Evolutionary conservation across 2,888 invertebrate species (phyloP).

Genomic region (Acleris cristana): DNA sequence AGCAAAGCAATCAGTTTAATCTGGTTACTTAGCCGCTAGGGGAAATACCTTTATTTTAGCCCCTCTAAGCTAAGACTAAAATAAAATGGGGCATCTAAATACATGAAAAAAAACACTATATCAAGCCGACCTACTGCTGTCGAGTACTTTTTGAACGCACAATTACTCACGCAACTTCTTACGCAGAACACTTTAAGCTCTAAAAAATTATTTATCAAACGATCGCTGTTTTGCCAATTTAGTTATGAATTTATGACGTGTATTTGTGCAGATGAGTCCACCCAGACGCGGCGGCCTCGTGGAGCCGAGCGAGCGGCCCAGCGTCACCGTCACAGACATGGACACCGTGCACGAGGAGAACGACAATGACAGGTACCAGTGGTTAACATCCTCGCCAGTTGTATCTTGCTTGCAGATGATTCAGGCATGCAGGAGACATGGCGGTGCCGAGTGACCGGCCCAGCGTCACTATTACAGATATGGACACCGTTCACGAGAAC

Average conservation of each 20-base stretch:
- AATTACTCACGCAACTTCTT: no score
- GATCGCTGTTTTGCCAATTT: background rate
- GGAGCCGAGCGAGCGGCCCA: constrained; percentile 68
- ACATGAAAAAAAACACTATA: no score
- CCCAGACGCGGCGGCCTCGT: constrained; percentile 64
- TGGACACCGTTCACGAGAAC: constrained; percentile 80
- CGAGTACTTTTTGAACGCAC: no score
- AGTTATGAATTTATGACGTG: constrained; percentile 10
- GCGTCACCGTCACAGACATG: constrained; percentile 76
- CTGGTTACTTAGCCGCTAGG: no score
- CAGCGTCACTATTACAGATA: constrained; percentile 72
- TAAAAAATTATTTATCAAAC: background rate
- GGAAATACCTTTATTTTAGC: no score
- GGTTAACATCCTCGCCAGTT: background rate
- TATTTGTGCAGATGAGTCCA: constrained; percentile 71
- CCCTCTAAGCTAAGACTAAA: no score
- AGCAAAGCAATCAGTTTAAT: no score
- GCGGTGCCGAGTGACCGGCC: constrained; percentile 68
- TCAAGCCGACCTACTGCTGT: no score
- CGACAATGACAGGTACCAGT: constrained; percentile 72
- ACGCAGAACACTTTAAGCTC: background rate
- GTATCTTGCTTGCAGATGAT: constrained; percentile 63
- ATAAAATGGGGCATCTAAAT: no score
- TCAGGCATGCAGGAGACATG: constrained; percentile 62
- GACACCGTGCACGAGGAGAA: constrained; percentile 80